These are phyloP conservation scores for Poeciliopsis gracilis DNA, from an alignment of 2,797 vertebrate species.

Conservation along the genomic window DNA sequence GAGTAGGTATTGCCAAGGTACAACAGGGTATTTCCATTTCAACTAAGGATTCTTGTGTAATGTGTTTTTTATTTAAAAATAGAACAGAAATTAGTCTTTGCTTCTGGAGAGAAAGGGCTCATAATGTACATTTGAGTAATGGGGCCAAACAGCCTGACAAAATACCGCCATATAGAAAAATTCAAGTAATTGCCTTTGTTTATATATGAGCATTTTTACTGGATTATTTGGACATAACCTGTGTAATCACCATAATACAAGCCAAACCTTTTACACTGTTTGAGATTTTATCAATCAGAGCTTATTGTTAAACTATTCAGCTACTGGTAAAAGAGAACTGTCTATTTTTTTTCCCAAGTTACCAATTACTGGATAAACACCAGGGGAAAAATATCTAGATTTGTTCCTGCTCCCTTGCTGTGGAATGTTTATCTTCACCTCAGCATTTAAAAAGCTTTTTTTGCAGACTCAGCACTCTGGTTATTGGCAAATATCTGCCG, in stretches of 20 bases:
- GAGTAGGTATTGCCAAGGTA: neutral
- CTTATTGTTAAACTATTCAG: neutral
- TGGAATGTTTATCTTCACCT: conserved; percentile 59
- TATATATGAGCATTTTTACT: neutral
- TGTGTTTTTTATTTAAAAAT: conserved; percentile 3
- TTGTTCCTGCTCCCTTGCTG: conserved; percentile 74
- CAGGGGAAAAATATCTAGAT: conserved; percentile 38
- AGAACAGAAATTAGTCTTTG: too few relatives aligned
- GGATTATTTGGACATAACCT: neutral
- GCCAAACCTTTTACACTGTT: neutral
- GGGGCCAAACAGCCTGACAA: too few relatives aligned
- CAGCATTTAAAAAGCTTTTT: conserved; percentile 38
- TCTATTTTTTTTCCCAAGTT: neutral
- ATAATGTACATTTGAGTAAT: too few relatives aligned
- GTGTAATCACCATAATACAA: neutral
- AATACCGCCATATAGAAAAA: neutral
- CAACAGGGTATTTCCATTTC: conserved; percentile 7
- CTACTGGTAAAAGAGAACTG: neutral
- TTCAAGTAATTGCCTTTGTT: neutral
- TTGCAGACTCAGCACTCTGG: conserved; percentile 53
- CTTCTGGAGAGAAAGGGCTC: too few relatives aligned
- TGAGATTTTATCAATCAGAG: neutral
- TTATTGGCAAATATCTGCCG: conserved; percentile 53
- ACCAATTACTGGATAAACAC: neutral
- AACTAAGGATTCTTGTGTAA: neutral